These are phyloP conservation scores for Uloborus plumipes DNA, from an alignment of 2,888 invertebrate genomes.

Conservation along the genomic window DNA sequence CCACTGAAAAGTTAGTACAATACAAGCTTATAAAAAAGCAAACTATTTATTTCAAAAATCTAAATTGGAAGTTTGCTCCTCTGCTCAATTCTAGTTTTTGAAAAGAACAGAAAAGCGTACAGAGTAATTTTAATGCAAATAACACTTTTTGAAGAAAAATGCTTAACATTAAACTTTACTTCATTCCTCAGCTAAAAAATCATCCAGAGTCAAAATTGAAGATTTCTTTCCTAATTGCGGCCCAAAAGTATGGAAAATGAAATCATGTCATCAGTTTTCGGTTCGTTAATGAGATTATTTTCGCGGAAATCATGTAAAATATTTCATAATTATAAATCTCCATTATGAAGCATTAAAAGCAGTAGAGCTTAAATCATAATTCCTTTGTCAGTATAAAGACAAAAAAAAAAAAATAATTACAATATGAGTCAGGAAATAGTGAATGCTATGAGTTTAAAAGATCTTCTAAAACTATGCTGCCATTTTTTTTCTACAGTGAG, in stretches of 20 bases:
- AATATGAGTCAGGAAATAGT: conserved; percentile 8
- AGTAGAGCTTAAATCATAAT: conserved; percentile 52
- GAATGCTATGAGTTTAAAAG: conserved; percentile 5
- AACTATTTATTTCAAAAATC: no score
- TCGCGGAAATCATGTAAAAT: conserved; percentile 15
- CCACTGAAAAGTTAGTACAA: no score
- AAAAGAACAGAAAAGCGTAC: no score
- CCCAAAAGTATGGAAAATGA: not conserved
- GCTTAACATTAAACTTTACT: no score
- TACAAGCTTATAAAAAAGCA: no score
- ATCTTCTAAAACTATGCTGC: conserved; percentile 9
- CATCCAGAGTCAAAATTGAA: no score
- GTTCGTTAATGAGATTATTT: conserved; percentile 39
- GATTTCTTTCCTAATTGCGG: no score
- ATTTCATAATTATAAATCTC: conserved; percentile 31
- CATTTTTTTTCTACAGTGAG: conserved; percentile 15
- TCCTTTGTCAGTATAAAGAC: conserved; percentile 39
- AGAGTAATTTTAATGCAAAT: no score
- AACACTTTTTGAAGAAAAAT: no score
- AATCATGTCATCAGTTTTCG: conserved; percentile 29
- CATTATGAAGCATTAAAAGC: conserved; percentile 40
- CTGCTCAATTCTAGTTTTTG: no score
- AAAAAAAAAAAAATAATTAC: conserved; percentile 15
- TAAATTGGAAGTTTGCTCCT: no score
- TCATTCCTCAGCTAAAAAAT: no score